Evolutionary conservation across 1,140 invertebrate genomes (phyloP), one percentile per base, ranked within the genome.

Genomic region (Holcopasites calliopsidis): DNA sequence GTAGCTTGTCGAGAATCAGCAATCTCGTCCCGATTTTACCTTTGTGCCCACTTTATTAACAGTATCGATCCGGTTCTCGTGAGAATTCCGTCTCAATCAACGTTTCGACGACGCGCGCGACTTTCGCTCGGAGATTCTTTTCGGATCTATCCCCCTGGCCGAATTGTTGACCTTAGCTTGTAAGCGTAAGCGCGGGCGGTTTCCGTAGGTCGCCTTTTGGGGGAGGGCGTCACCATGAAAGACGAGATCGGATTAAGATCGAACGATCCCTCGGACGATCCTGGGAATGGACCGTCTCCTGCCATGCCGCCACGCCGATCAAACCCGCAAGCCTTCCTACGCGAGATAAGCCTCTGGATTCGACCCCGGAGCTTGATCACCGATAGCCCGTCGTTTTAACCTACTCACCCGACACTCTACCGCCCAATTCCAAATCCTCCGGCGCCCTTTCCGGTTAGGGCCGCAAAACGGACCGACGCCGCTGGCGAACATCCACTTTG

Each of bases 391-490:
- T 69, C 76, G 76, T 75, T 74, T 79, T 84, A 81, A 84, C 83
- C 42, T 85, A 83, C 79, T 80, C 74, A 40, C 16, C 38, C 80
- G 69, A 72, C 72, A 26, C 74, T 42, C 77, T 75, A 42, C n/a
- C 82, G 80, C 83, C 83, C 82, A 84, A 79, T 82, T 81, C 76
- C 69, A 85, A 80, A 82, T 82, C 83, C 79, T 83, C 68, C 65
- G 76, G 65, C 80, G 75, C 76, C 70, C 80, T 77, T 74, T 77
- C 61, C 57, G 64, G 52, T 49, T 16, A 40, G 58, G 33, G 62
- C 61, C 71, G 62, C 35, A 65, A 64, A 79, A 82, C 70, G 69
- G 66, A 60, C 60, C 31, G 77, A 76, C 38, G 77, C 78, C 72
- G 33, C 33, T 75, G 79, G 79, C 78, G 77, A 77, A 72, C 73